Percentiles rank a stretch among this genome's conserved stretches.
Evolutionary conservation across 2,797 vertebrate species (phyloP).

Genomic region (Microchirus variegatus): DNA sequence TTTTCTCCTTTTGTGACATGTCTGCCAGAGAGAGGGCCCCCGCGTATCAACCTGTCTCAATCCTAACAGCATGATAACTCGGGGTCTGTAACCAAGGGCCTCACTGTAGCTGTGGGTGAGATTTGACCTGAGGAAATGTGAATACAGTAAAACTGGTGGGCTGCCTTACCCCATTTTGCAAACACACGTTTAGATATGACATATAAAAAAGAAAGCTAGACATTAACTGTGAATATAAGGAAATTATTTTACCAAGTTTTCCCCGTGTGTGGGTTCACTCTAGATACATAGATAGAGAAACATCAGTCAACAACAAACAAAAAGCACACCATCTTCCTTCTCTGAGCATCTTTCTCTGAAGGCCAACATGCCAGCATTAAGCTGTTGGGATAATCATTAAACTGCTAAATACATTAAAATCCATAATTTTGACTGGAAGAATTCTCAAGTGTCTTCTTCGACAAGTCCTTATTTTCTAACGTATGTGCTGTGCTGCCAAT

Average conservation of each 20-base stretch:
- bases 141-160: constrained; percentile 7
- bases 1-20: constrained; percentile 66
- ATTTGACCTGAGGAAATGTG: constrained; percentile 40
- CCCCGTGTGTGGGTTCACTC: neutral
- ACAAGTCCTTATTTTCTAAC: constrained; percentile 35
- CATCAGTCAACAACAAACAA: constrained; percentile 22
- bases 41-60: constrained; percentile 54
- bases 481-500: constrained; percentile 4
- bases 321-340: constrained; percentile 14
- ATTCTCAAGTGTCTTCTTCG: constrained; percentile 5
- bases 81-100: constrained; percentile 32
- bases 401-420: constrained; percentile 46
- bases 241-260: neutral
- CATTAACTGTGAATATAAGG: neutral
- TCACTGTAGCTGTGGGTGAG: constrained; percentile 28
- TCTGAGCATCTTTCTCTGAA: constrained; percentile 25
- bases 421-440: constrained; percentile 43
- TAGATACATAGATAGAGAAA: constrained; percentile 5
- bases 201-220: constrained; percentile 4
- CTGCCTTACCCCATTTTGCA: neutral
- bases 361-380: constrained; percentile 55
- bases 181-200: neutral
- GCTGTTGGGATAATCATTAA: constrained; percentile 52
- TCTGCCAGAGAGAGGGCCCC: constrained; percentile 60
- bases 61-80: constrained; percentile 46